These are phyloP conservation scores for Blomia tropicalis DNA, from an alignment of 2,888 invertebrate species.

Conservation along the genomic window DNA sequence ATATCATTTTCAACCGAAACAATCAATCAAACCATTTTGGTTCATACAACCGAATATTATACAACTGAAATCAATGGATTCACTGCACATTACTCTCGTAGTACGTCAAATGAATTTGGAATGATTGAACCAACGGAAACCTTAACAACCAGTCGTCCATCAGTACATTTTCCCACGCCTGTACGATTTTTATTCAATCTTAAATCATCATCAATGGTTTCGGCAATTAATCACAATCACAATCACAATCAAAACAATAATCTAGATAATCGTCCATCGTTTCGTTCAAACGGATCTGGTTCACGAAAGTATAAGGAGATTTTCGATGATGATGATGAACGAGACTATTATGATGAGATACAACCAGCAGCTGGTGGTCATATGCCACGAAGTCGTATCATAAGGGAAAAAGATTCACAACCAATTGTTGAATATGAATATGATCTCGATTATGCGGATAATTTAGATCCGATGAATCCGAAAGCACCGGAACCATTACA, in stretches of 20 bases:
- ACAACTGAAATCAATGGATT: slow-evolving; percentile 29
- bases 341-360: slow-evolving; percentile 27
- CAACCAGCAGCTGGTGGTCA: slow-evolving; percentile 8
- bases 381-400: slow-evolving; percentile 18
- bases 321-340: slow-evolving; percentile 27
- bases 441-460: slow-evolving; percentile 25
- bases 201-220: not conserved
- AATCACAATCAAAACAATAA: not conserved
- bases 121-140: not conserved
- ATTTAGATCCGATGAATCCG: slow-evolving; percentile 16
- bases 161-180: slow-evolving; percentile 52
- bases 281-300: slow-evolving; percentile 8
- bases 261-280: not conserved
- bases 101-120: slow-evolving; percentile 18
- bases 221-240: not conserved
- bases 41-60: slow-evolving; percentile 30
- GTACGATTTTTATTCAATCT: slow-evolving; percentile 19
- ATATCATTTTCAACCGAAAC: slow-evolving; percentile 27
- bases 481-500: slow-evolving; percentile 20
- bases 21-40: slow-evolving; percentile 25
- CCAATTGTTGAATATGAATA: slow-evolving; percentile 27
- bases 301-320: slow-evolving; percentile 25
- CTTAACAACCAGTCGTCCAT: slow-evolving; percentile 31
- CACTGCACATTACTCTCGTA: slow-evolving; percentile 18
- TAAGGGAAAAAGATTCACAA: slow-evolving; percentile 22